Conservation (phyloP, 2,888 invertebrate species). For the Ctena decussata region DNA sequence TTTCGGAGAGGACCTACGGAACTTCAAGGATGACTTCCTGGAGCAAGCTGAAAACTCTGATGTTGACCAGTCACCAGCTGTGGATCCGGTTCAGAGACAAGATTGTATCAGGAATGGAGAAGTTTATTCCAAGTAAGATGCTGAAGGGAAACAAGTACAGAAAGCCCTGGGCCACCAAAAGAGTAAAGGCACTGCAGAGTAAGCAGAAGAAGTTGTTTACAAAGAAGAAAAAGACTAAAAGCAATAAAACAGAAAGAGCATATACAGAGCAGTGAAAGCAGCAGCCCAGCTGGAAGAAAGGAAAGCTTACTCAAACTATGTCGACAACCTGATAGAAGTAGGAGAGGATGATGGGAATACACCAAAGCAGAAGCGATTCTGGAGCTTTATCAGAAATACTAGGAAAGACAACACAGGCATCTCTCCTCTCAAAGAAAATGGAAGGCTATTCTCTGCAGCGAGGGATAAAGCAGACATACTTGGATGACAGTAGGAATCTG, state of each 20-base stretch:
- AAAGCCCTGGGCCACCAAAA: neutral
- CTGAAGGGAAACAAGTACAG: neutral
- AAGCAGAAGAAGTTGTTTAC: neutral
- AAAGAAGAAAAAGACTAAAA: slow-evolving; percentile 5
- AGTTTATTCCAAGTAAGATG: too few species aligned
- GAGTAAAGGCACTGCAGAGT: neutral
- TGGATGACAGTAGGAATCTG: neutral
- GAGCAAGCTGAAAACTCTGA: neutral
- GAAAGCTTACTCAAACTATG: too few species aligned
- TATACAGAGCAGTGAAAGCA: neutral
- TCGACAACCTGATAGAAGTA: neutral
- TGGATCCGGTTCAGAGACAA: too few species aligned
- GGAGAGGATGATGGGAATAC: neutral
- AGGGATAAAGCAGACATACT: neutral
- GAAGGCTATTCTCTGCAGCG: neutral
- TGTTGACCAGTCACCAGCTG: neutral
- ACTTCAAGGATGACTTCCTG: neutral
- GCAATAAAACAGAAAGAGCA: neutral
- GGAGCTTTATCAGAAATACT: neutral
- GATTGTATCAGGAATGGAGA: too few species aligned
- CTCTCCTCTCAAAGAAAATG: too few species aligned
- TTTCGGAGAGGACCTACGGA: slow-evolving; percentile 8
- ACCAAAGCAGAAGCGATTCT: neutral
- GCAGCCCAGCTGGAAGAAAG: too few species aligned
- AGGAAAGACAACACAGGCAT: neutral